A percentile compares a stretch with the other conserved stretches of the same genome.
These are phyloP conservation scores for Emmelina monodactyla DNA, from an alignment of 2,888 invertebrate species.

Conservation along the genomic window DNA sequence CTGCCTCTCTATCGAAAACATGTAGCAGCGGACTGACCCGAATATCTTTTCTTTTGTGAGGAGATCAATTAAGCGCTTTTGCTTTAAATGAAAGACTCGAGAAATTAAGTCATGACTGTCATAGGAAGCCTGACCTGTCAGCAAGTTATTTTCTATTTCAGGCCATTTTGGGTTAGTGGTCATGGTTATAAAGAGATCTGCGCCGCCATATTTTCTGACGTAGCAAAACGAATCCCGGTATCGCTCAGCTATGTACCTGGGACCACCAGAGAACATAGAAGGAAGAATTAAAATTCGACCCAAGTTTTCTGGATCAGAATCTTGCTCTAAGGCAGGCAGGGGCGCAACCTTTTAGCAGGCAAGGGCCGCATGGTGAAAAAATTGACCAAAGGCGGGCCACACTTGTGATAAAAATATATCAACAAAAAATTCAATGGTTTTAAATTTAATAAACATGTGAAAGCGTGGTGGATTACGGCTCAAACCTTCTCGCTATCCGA, in stretches of 20 bases:
- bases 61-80: neutral
- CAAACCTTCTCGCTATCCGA: too few relatives aligned
- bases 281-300: neutral
- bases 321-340: too few relatives aligned
- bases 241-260: neutral
- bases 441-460: too few relatives aligned
- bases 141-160: neutral
- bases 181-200: neutral
- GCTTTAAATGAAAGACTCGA: neutral
- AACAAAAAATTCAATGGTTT: too few relatives aligned
- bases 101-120: neutral
- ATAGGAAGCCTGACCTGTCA: neutral
- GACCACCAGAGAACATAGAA: neutral
- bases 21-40: too few relatives aligned
- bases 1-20: too few relatives aligned
- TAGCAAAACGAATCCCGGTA: neutral
- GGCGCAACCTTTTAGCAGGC: too few relatives aligned
- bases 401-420: too few relatives aligned
- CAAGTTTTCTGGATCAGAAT: too few relatives aligned
- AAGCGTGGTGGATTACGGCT: too few relatives aligned
- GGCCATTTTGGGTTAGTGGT: neutral
- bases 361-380: too few relatives aligned
- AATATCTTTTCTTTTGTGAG: neutral
- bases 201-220: neutral
- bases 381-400: too few relatives aligned